These are phyloP conservation scores for Tauraco hartlaubi DNA, from an alignment of 2,797 vertebrate species.

Conservation along the genomic window DNA sequence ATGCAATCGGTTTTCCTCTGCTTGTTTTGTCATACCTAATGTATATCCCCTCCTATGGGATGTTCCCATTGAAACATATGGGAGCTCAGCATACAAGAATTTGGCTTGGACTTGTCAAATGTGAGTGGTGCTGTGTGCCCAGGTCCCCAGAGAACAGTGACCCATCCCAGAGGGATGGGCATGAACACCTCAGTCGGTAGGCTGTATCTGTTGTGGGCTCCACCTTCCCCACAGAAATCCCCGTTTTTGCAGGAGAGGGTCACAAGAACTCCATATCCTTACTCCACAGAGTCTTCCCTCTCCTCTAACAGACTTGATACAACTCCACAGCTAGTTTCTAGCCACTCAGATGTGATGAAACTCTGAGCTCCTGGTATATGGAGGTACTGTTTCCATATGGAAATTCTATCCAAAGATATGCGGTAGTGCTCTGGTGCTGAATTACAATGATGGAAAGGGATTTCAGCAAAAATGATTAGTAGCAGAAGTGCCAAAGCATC, in stretches of 20 bases:
- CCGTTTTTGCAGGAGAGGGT: not conserved
- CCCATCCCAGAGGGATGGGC: not conserved
- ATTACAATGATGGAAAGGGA: not conserved
- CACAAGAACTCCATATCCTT: not conserved
- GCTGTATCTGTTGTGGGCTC: not conserved
- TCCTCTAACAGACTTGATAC: not conserved
- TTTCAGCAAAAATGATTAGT: not conserved
- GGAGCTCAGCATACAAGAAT: not conserved
- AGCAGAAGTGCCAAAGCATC: not conserved
- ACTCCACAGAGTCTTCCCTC: not conserved
- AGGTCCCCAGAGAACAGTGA: not conserved
- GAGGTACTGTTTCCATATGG: not conserved
- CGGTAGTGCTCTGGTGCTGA: not conserved
- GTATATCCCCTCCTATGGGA: not conserved
- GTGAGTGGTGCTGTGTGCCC: not conserved
- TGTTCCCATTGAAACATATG: not conserved
- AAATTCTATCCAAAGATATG: not conserved
- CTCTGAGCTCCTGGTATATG: not conserved
- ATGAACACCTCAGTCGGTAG: not conserved
- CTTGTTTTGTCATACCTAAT: not conserved
- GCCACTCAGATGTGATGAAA: not conserved
- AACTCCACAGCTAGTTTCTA: not conserved
- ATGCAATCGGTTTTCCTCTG: not conserved
- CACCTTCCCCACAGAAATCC: not conserved
- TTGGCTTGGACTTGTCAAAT: not conserved